These are phyloP conservation scores for Tetranychus truncatus DNA, from an alignment of 2,888 invertebrate genomes.

Conservation along the genomic window DNA sequence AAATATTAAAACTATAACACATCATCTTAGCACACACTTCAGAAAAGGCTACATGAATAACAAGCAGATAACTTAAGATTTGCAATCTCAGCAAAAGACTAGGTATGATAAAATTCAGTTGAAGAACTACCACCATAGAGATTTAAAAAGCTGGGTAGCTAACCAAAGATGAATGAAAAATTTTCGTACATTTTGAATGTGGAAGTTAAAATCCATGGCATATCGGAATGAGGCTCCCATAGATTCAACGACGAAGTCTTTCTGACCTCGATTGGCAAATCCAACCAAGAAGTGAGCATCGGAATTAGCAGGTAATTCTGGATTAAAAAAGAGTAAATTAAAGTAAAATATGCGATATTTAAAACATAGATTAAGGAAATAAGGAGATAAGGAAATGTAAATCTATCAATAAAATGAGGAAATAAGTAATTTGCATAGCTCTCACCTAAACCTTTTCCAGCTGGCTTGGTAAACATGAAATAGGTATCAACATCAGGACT, in stretches of 20 bases:
- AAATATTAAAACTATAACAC: not conserved
- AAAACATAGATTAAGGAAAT: not conserved
- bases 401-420: not conserved
- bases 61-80: not conserved
- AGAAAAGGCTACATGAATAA: not conserved
- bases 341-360: not conserved
- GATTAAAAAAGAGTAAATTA: not conserved
- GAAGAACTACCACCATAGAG: too few relatives aligned
- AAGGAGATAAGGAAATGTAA: not conserved
- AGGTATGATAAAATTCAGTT: conserved; percentile 1
- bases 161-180: too few relatives aligned
- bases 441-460: conserved; percentile 42
- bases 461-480: conserved; percentile 51
- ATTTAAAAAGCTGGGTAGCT: too few relatives aligned
- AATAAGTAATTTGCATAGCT: not conserved
- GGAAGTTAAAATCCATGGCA: conserved; percentile 93
- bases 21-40: not conserved
- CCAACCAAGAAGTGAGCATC: conserved; percentile 88
- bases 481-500: conserved; percentile 81
- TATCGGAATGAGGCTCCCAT: conserved; percentile 96
- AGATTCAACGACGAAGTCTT: conserved; percentile 74
- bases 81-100: not conserved
- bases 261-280: conserved; percentile 78
- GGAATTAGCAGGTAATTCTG: conserved; percentile 69
- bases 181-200: conserved; percentile 62